Conservation (phyloP, 2,113 vertebrate species). For the Thinocorus orbignyianus region DNA sequence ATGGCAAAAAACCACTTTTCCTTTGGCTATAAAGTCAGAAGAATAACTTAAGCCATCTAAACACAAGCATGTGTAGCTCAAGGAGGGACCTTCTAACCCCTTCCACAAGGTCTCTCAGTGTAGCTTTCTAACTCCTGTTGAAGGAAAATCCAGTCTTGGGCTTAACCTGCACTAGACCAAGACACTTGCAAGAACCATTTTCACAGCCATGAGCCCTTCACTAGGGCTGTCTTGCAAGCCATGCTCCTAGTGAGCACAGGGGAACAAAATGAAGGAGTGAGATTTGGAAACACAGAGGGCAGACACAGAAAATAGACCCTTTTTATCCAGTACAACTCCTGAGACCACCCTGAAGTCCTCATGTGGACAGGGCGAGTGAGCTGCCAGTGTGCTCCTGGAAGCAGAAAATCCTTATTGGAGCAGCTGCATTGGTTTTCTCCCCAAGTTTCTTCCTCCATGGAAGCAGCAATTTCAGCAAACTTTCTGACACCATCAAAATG, state of each 20-base stretch:
- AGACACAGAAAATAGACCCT: neutral
- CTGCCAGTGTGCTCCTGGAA: neutral
- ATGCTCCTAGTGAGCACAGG: neutral
- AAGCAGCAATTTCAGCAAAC: neutral
- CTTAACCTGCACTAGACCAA: neutral
- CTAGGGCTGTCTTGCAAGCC: neutral
- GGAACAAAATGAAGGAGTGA: neutral
- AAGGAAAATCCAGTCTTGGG: neutral
- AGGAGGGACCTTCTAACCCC: neutral
- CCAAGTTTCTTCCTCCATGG: neutral
- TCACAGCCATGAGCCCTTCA: neutral
- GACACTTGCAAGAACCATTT: neutral
- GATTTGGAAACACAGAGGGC: neutral
- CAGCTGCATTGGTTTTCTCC: neutral
- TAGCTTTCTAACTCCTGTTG: neutral
- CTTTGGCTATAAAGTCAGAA: neutral
- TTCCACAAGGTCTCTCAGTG: neutral
- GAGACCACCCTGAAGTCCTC: neutral
- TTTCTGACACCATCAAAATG: neutral
- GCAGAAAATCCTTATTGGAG: neutral
- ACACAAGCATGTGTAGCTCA: accelerated
- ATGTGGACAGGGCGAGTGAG: neutral
- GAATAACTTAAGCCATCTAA: neutral
- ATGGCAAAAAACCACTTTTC: neutral
- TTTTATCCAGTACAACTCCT: neutral